A percentile compares a stretch with the other conserved stretches of the same genome.
Evolutionary conservation across 2,113 vertebrate species (phyloP).

Genomic region (Lophotis ruficrista): DNA sequence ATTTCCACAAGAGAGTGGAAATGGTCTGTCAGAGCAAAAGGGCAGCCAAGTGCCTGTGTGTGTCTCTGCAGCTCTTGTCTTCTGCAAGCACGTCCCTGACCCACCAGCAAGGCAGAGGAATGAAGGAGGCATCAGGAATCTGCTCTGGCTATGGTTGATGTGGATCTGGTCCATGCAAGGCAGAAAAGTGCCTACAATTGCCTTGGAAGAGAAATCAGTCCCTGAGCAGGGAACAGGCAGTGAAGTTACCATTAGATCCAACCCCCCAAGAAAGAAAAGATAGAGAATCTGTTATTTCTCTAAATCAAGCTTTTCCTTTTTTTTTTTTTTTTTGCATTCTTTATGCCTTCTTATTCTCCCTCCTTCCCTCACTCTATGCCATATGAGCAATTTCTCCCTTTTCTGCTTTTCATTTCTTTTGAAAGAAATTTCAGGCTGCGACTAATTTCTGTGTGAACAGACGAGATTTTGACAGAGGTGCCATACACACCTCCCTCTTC

Average conservation of each 20-base stretch:
- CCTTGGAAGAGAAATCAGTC: not conserved
- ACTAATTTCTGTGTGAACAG: not conserved
- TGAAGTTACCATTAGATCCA: not conserved
- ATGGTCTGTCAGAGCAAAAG: not conserved
- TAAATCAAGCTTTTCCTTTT: not conserved
- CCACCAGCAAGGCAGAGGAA: not conserved
- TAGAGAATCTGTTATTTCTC: not conserved
- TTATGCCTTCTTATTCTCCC: not conserved
- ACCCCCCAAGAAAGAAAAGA: not conserved
- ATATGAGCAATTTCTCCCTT: not conserved
- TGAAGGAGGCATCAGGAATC: not conserved
- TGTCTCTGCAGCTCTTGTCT: not conserved
- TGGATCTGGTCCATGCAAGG: no score
- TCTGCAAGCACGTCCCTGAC: not conserved
- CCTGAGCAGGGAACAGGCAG: not conserved
- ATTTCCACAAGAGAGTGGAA: conserved; percentile 26
- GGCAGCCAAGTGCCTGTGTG: not conserved
- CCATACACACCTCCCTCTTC: not conserved
- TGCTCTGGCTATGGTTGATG: not conserved
- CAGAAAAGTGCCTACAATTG: not conserved
- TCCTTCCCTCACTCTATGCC: not conserved
- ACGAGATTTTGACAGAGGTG: not conserved
- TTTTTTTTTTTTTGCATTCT: not conserved
- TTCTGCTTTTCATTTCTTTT: not conserved
- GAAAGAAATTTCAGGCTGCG: not conserved